phyloP scores from a whole-genome alignment of 2,888 invertebrate genomes.

The Unio pictorum region DNA sequence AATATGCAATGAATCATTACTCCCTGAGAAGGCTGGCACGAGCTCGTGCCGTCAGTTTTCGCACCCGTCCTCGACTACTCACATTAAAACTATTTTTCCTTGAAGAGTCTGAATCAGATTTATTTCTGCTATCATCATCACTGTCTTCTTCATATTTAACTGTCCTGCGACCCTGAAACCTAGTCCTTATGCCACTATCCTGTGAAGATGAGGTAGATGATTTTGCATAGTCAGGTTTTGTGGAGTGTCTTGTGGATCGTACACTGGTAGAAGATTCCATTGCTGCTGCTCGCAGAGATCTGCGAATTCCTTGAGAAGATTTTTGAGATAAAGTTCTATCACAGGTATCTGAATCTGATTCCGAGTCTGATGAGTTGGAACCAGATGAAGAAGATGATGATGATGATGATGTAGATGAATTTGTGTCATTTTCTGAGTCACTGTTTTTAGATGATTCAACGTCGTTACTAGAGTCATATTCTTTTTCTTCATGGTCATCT shows the following conservation, averaged over 20 bases:
- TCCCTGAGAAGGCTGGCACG: slow-evolving; percentile 25
- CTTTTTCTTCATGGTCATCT: slow-evolving; percentile 30
- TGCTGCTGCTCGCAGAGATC: slow-evolving; percentile 6
- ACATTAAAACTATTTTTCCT: slow-evolving; percentile 67
- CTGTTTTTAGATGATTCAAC: slow-evolving; percentile 7
- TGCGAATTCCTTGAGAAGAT: neutral
- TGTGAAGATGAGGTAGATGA: slow-evolving; percentile 3
- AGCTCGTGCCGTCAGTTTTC: slow-evolving; percentile 79
- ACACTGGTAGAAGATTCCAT: neutral
- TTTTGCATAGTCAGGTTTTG: slow-evolving; percentile 1
- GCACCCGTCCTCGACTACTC: slow-evolving; percentile 87
- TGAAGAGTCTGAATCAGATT: slow-evolving; percentile 38
- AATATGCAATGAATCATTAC: too few relatives aligned
- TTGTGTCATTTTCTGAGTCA: slow-evolving; percentile 13
- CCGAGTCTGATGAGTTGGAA: slow-evolving; percentile 20
- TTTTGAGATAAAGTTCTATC: too few relatives aligned
- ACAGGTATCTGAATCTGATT: slow-evolving; percentile 12
- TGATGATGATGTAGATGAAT: slow-evolving; percentile 7
- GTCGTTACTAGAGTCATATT: slow-evolving; percentile 16
- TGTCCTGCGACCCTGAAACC: slow-evolving; percentile 69
- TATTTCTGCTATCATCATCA: slow-evolving; percentile 51
- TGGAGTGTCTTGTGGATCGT: slow-evolving; percentile 6
- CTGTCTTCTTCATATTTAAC: slow-evolving; percentile 68
- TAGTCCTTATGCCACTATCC: slow-evolving; percentile 43
- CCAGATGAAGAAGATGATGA: slow-evolving; percentile 15